Base-by-base conservation (phyloP, 23 tunicate species). In the Ciona savignyi region DNA sequence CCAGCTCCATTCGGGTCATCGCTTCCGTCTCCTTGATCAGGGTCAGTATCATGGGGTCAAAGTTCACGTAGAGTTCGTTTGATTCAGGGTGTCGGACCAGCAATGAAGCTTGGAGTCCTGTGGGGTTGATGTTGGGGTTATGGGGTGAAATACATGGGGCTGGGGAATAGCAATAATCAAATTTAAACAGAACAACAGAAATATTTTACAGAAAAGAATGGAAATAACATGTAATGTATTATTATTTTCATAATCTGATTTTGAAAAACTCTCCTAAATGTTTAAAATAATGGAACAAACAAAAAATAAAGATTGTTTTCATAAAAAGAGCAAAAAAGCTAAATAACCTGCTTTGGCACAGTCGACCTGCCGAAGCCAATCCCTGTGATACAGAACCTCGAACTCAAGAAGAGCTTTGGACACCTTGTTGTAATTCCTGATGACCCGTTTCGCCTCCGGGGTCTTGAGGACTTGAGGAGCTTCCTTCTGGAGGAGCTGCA, bases 51-150 rank as follows among this genome's bases (percentile, higher is more conserved):
- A 74, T 79, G 24, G 99, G 90, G 74, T 94, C 99, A 71, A 86
- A 94, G 72, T 94, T 94, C 33, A 94, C 99, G 63, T 78, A 94
- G 0, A 82, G 67, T 35, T 69, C 67, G 24, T 67, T 70, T 1
- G 83, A 80, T 56, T 94, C 93, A 22, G 90, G 89, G 70, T 94
- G 95, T 25, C 90, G 95, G 0, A 86, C 84, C 25, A 94, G 90
- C 21, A 94, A 56, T 0, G 99, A 87, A 32, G 99, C 99, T 67
- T 87, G 99, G n/a, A 94, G 70, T 30, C 95, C 99, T 83, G n/a
- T n/a, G n/a, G n/a, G n/a, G n/a, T n/a, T n/a, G n/a, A n/a, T n/a
- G n/a, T n/a, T n/a, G n/a, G n/a, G n/a, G n/a, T n/a, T n/a, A n/a
- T n/a, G n/a, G n/a, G n/a, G n/a, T n/a, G n/a, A n/a, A n/a, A n/a